These are phyloP conservation scores for Apomyelois bistriatella DNA, from an alignment of 2,888 invertebrate species.

Conservation along the genomic window DNA sequence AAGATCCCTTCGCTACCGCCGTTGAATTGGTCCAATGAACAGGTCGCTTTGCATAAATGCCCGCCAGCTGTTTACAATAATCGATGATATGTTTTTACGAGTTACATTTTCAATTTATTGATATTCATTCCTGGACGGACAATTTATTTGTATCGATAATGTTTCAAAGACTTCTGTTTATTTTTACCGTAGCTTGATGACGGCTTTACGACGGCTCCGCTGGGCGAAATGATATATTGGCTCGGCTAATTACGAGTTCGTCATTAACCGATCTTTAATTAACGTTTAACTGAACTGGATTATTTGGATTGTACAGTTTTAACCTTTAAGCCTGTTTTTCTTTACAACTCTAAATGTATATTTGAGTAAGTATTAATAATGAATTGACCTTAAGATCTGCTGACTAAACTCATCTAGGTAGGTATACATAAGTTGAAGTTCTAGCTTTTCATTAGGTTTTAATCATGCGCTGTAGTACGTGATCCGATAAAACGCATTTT, in stretches of 20 bases:
- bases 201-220: conserved; percentile 50
- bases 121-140: conserved; percentile 67
- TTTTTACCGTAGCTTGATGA: conserved; percentile 53
- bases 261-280: conserved; percentile 35
- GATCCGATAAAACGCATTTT: no score
- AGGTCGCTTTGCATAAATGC: conserved; percentile 73
- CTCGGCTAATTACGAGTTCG: conserved; percentile 46
- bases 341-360: background rate
- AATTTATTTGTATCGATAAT: conserved; percentile 75
- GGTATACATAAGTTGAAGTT: no score
- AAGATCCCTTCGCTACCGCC: conserved; percentile 64
- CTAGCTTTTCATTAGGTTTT: no score
- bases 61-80: conserved; percentile 77
- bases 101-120: conserved; percentile 75
- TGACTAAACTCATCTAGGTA: no score
- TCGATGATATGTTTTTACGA: conserved; percentile 77
- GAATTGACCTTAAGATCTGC: no score
- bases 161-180: conserved; percentile 68
- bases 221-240: conserved; percentile 39
- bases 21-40: conserved; percentile 66
- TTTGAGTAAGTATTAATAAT: no score
- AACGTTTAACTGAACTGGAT: conserved; percentile 16
- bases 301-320: background rate
- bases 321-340: background rate
- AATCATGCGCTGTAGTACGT: no score